Conservation (phyloP, 2,113 vertebrate genomes). For the Phyllostomus hastatus region DNA sequence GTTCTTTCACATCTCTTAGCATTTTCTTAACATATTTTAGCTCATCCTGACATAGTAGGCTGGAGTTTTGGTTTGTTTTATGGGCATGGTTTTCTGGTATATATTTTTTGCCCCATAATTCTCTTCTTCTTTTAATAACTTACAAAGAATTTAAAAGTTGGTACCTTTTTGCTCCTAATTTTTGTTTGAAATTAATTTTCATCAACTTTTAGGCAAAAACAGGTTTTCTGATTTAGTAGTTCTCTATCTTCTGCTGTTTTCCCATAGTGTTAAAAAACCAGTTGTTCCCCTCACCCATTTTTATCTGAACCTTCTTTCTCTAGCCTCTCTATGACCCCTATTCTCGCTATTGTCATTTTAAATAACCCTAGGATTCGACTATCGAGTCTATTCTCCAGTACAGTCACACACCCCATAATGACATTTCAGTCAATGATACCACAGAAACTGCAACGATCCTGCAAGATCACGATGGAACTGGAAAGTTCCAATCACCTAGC, state of each 20-base stretch:
- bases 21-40: neutral
- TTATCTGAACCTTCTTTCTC: neutral
- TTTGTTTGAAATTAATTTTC: neutral
- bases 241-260: neutral
- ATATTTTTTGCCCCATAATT: neutral
- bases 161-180: neutral
- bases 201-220: neutral
- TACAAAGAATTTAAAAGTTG: neutral
- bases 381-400: neutral
- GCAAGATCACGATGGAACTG: neutral
- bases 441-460: neutral
- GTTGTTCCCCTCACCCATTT: neutral
- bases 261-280: neutral
- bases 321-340: neutral
- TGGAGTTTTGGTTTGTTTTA: conserved; percentile 2
- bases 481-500: neutral
- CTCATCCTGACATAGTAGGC: neutral
- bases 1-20: neutral
- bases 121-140: neutral
- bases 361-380: neutral
- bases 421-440: neutral
- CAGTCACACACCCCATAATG: neutral
- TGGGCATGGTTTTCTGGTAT: neutral
- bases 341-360: neutral
- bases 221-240: neutral